Percentiles rank a stretch among this genome's conserved stretches.
Conservation (phyloP, 2,888 invertebrate species). For the Drosophila atroscutellata region DNA sequence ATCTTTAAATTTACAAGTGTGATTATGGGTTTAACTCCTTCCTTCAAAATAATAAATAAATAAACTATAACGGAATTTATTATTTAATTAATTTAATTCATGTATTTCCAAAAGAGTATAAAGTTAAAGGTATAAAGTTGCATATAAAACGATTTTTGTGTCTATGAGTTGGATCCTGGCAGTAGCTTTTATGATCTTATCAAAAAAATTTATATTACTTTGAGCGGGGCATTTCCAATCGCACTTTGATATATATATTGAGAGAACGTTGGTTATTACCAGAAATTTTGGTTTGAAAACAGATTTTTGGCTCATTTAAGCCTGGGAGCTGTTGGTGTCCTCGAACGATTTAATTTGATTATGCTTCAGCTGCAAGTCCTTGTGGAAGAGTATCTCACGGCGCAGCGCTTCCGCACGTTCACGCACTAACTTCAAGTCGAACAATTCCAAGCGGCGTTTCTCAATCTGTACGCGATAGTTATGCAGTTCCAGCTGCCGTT, state of each 20-base stretch:
- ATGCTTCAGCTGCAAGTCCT: slow-evolving; percentile 71
- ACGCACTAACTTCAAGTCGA: slow-evolving; percentile 74
- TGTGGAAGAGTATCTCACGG: slow-evolving; percentile 71
- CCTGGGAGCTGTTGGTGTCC: slow-evolving; percentile 65
- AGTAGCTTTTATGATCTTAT: not conserved
- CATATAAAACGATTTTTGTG: not conserved
- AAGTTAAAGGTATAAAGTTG: not conserved
- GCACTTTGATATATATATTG: too few species aligned
- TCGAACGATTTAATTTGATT: slow-evolving; percentile 58
- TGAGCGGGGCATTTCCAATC: too few species aligned
- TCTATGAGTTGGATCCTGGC: too few species aligned
- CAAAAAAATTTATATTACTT: too few species aligned
- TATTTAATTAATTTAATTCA: not conserved
- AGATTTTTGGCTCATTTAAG: slow-evolving; percentile 28
- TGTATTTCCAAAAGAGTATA: not conserved
- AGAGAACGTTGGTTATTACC: slow-evolving; percentile 5
- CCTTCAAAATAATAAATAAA: too few species aligned
- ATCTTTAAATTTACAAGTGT: not conserved
- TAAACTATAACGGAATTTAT: not conserved
- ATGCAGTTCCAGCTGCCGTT: slow-evolving; percentile 76
- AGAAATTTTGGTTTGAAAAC: slow-evolving; percentile 21
- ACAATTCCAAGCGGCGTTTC: slow-evolving; percentile 71
- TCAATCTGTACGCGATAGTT: slow-evolving; percentile 73
- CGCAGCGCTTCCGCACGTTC: slow-evolving; percentile 76
- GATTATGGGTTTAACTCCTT: not conserved